Percentiles rank a stretch among this genome's conserved stretches.
Conservation (phyloP, 2,113 vertebrate genomes). For the Sigmodon hispidus region DNA sequence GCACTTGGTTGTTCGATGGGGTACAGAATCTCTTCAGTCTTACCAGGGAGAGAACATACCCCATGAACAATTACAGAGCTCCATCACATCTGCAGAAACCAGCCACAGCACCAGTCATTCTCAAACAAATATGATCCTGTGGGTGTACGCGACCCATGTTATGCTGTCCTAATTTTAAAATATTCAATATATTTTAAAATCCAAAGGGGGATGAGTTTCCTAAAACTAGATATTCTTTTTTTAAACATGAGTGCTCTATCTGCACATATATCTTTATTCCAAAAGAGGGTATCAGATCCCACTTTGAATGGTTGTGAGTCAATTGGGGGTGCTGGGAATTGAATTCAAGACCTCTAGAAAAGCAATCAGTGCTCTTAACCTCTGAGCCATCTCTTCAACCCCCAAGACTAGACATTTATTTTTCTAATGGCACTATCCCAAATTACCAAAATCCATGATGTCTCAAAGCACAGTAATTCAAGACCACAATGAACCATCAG, state of each 20-base stretch:
- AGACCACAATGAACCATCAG: neutral
- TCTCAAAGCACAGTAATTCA: neutral
- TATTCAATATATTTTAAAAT: neutral
- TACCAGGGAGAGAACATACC: neutral
- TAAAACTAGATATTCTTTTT: neutral
- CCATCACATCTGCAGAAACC: neutral
- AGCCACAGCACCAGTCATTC: neutral
- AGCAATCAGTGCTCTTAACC: neutral
- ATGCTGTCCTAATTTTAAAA: slow-evolving; percentile 16
- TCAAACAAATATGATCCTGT: neutral
- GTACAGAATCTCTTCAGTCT: neutral
- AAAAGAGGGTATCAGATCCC: neutral
- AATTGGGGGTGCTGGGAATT: neutral
- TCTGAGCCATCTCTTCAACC: neutral
- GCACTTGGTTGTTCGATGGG: neutral
- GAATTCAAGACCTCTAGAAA: neutral
- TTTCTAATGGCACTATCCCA: neutral
- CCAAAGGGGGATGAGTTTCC: neutral
- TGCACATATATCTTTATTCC: neutral
- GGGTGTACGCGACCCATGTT: neutral
- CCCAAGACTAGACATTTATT: neutral
- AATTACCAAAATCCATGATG: slow-evolving; percentile 40
- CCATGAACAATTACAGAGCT: neutral
- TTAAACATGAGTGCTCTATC: neutral
- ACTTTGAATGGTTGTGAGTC: neutral